Conservation (phyloP, 2,888 invertebrate genomes). For the Eupithecia vulgata region DNA sequence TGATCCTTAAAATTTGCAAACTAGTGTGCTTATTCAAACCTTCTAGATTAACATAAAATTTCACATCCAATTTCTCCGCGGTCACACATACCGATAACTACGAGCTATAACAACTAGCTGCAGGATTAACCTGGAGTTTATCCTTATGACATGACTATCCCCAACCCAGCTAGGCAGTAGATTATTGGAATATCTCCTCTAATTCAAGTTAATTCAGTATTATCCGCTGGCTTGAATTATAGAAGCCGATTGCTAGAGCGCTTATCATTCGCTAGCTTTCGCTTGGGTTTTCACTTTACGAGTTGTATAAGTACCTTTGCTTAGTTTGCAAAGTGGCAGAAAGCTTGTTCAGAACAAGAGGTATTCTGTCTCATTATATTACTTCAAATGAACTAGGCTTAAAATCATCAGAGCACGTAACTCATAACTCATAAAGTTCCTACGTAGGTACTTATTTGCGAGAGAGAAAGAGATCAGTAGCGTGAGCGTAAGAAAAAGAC, state of each 20-base stretch:
- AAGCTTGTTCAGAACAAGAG: background rate
- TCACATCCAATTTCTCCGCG: background rate
- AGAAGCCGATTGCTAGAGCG: background rate
- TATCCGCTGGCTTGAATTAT: constrained; percentile 1
- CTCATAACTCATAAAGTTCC: too few species aligned
- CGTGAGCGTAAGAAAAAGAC: too few species aligned
- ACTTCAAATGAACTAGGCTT: background rate
- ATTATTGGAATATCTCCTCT: constrained; percentile 3
- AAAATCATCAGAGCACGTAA: background rate
- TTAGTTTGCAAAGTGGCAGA: background rate
- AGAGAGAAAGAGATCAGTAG: background rate
- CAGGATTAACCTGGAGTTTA: constrained; percentile 23
- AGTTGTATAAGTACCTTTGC: background rate
- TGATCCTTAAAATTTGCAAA: background rate
- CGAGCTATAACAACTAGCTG: constrained; percentile 9
- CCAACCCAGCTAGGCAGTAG: background rate
- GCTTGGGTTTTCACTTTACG: background rate
- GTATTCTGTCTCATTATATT: background rate
- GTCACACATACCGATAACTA: background rate
- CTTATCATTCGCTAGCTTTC: background rate
- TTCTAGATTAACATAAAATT: background rate
- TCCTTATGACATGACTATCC: constrained; percentile 15
- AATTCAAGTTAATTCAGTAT: constrained; percentile 2
- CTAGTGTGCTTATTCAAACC: background rate
- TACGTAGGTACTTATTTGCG: background rate